Percentiles rank a stretch among this genome's conserved stretches.
Evolutionary conservation across 1,140 invertebrate genomes (phyloP).

Genomic region (Drosophila malerkotliana): DNA sequence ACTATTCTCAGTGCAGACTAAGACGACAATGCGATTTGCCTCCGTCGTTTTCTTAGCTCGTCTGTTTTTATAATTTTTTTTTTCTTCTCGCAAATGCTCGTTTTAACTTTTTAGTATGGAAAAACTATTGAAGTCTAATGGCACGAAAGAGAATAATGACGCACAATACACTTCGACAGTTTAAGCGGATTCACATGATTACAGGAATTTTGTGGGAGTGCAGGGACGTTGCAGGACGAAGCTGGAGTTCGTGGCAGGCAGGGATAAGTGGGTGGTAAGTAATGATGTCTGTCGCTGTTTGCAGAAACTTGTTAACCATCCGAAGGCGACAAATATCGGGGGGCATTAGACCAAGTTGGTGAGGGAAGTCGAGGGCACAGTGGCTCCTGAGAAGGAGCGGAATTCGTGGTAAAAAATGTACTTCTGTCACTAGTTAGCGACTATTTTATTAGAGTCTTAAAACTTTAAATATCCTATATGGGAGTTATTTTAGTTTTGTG

Average conservation of each 20-base stretch:
- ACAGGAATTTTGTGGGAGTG: constrained; percentile 35
- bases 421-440: too few species aligned
- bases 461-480: too few species aligned
- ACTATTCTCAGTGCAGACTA: constrained; percentile 37
- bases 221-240: neutral
- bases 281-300: constrained; percentile 74
- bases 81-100: constrained; percentile 11
- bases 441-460: too few species aligned
- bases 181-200: constrained; percentile 82
- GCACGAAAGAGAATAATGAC: constrained; percentile 83
- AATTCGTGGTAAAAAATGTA: neutral
- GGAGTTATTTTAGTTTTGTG: too few species aligned
- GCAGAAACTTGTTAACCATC: constrained; percentile 77
- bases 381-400: constrained; percentile 1
- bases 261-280: constrained; percentile 48
- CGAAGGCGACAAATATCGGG: constrained; percentile 73
- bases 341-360: constrained; percentile 59
- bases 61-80: constrained; percentile 9
- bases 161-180: constrained; percentile 79
- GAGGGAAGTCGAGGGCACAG: constrained; percentile 5
- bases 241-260: neutral
- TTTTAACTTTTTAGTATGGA: constrained; percentile 59
- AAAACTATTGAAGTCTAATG: constrained; percentile 84
- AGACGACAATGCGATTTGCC: constrained; percentile 66
- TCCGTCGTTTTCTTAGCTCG: constrained; percentile 33